Evolutionary conservation across 2,888 invertebrate species (phyloP).

Genomic region (Ormyrus nitidulus): DNA sequence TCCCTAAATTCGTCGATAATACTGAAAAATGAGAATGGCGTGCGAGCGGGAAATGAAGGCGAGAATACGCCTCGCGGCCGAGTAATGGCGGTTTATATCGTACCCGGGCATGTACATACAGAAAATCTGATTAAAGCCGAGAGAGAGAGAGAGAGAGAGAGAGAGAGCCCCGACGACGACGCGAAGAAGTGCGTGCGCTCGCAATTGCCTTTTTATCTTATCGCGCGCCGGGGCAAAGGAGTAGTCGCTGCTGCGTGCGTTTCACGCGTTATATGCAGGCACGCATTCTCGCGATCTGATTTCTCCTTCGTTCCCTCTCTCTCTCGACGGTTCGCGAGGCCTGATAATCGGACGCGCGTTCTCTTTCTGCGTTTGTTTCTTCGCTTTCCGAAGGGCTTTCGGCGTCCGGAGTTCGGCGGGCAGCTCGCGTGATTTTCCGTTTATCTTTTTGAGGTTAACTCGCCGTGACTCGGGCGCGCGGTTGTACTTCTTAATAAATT

Average conservation of each 20-base stretch:
- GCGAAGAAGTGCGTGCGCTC: constrained; percentile 42
- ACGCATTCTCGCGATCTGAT: constrained; percentile 31
- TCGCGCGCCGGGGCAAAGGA: constrained; percentile 25
- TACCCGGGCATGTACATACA: constrained; percentile 6
- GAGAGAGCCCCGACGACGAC: constrained; percentile 8
- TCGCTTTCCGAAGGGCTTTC: neutral
- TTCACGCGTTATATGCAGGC: constrained; percentile 30
- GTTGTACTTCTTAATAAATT: constrained; percentile 15
- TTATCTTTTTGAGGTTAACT: constrained; percentile 1
- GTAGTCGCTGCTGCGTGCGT: constrained; percentile 32
- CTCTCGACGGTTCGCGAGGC: neutral
- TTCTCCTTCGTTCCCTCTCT: neutral
- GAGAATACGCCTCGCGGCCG: neutral
- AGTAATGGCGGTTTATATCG: constrained; percentile 21
- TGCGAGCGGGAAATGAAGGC: constrained; percentile 33
- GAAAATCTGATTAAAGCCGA: constrained; percentile 48
- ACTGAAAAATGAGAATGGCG: constrained; percentile 52
- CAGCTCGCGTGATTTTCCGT: neutral
- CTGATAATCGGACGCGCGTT: constrained; percentile 28
- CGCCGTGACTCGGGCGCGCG: constrained; percentile 10
- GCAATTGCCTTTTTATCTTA: constrained; percentile 57
- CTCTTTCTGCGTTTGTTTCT: constrained; percentile 8
- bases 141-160: too few relatives aligned
- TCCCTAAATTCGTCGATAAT: constrained; percentile 44
- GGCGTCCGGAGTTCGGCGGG: neutral